Conservation (phyloP, 1,140 invertebrate species). For the Druon quercuslanigerum region DNA sequence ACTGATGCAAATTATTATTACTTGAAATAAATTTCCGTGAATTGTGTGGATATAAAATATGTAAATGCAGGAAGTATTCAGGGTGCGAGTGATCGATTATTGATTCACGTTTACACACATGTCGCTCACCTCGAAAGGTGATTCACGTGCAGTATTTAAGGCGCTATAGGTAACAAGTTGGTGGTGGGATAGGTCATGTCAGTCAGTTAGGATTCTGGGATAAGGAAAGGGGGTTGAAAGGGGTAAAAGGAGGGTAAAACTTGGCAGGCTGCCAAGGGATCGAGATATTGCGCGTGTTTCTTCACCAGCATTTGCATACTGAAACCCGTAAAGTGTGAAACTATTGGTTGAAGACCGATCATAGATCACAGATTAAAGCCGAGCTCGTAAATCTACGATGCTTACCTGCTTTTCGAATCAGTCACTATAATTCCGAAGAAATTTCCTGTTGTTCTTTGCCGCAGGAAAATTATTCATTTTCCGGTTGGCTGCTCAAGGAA, state of each 20-base stretch:
- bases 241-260: constrained; percentile 31
- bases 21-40: too few relatives aligned
- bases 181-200: constrained; percentile 42
- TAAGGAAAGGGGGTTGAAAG: constrained; percentile 35
- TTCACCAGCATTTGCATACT: constrained; percentile 64
- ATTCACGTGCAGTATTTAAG: constrained; percentile 11
- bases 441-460: neutral
- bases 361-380: constrained; percentile 63
- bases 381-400: constrained; percentile 35
- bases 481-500: neutral
- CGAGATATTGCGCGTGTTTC: constrained; percentile 64
- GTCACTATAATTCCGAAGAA: neutral
- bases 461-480: neutral
- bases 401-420: constrained; percentile 31
- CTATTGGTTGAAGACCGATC: constrained; percentile 64
- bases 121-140: neutral
- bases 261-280: constrained; percentile 62
- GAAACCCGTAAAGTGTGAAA: constrained; percentile 65
- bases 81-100: neutral
- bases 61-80: too few relatives aligned
- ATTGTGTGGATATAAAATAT: too few relatives aligned
- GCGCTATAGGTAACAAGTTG: neutral
- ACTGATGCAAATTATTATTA: too few relatives aligned
- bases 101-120: neutral
- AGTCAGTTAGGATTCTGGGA: constrained; percentile 43